Evolutionary conservation across 64 coral and sea anemone genomes (phyloP).

Genomic region (Actinia equina): DNA sequence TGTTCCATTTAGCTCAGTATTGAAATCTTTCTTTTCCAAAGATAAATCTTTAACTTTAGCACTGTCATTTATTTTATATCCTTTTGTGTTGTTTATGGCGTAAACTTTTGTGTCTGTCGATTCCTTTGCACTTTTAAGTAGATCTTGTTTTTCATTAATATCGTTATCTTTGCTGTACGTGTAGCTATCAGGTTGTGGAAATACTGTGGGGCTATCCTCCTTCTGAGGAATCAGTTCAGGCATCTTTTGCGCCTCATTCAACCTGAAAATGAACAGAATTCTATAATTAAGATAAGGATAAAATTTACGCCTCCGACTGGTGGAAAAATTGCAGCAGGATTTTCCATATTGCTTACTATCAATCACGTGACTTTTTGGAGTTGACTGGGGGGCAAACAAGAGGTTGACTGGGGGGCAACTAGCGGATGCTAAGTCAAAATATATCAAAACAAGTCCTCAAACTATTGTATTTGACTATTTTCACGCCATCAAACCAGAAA

Average conservation of each 20-base stretch:
- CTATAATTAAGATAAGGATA: too few species aligned
- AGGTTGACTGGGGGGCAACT: too few species aligned
- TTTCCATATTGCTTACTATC: too few species aligned
- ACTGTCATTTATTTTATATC: slow-evolving; percentile 29
- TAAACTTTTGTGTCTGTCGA: slow-evolving; percentile 34
- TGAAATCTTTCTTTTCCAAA: not conserved
- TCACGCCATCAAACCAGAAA: too few species aligned
- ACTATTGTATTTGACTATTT: too few species aligned
- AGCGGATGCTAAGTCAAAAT: too few species aligned
- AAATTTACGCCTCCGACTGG: too few species aligned
- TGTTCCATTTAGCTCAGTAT: not conserved
- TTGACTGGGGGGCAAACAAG: too few species aligned
- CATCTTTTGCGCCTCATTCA: not conserved
- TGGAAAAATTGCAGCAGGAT: too few species aligned
- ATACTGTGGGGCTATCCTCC: not conserved
- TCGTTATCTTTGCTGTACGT: not conserved
- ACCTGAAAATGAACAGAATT: not conserved
- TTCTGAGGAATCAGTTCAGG: not conserved
- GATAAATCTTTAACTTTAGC: not conserved
- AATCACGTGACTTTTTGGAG: too few species aligned
- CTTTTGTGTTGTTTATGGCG: slow-evolving; percentile 22
- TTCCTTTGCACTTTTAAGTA: not conserved
- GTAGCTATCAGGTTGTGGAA: not conserved
- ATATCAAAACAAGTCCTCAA: too few species aligned
- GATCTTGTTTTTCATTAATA: not conserved